Evolutionary conservation across 2,113 vertebrate species (phyloP).

Genomic region (Channa argus): DNA sequence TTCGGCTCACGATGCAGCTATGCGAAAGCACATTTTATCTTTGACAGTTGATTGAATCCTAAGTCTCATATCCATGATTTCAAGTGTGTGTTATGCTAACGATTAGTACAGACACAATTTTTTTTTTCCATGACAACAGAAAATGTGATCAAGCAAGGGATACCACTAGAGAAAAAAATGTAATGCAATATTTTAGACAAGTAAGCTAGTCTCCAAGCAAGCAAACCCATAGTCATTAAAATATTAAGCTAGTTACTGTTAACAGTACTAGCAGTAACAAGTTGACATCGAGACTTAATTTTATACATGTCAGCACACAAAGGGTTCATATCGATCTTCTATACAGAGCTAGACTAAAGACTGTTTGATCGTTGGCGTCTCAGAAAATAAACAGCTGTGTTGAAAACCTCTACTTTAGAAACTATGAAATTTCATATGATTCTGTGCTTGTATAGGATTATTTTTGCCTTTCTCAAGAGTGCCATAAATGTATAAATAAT

Average conservation of each 20-base stretch:
- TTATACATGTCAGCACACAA: too few species aligned
- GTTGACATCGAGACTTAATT: too few species aligned
- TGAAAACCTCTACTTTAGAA: background rate
- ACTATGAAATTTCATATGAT: background rate
- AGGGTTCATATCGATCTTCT: background rate
- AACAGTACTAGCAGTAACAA: too few species aligned
- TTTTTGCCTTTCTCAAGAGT: background rate
- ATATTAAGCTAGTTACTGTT: too few species aligned
- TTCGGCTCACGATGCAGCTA: too few species aligned
- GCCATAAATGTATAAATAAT: conserved; percentile 11
- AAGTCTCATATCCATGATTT: background rate
- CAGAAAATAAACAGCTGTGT: background rate
- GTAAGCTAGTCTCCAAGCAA: background rate
- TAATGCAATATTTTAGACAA: background rate
- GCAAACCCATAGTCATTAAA: too few species aligned
- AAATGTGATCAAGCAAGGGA: background rate
- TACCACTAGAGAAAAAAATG: background rate
- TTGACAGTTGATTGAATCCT: background rate
- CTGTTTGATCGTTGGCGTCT: too few species aligned
- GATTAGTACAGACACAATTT: background rate
- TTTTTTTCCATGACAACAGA: background rate
- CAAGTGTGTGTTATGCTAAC: background rate
- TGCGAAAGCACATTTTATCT: too few species aligned
- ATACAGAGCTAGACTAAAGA: background rate
- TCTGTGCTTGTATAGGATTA: background rate